These are phyloP conservation scores for Pseudopodoces humilis DNA, from an alignment of 2,113 vertebrate genomes.

Conservation along the genomic window DNA sequence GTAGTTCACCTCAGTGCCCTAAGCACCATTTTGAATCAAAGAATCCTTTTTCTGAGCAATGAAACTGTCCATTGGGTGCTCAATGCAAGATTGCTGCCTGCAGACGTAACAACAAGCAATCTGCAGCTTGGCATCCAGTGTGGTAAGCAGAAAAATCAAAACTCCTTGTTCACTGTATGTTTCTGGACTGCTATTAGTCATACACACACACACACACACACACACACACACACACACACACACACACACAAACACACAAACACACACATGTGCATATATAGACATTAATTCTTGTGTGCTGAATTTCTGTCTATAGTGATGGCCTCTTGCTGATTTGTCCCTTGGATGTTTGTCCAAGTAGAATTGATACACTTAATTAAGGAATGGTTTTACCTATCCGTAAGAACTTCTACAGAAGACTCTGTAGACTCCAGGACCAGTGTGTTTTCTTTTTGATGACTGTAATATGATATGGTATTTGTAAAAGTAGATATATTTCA, in stretches of 20 bases:
- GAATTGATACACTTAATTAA: background rate
- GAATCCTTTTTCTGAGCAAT: background rate
- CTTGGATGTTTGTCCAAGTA: background rate
- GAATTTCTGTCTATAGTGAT: background rate
- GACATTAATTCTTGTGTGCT: background rate
- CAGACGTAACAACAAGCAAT: background rate
- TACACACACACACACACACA: background rate
- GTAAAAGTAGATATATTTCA: background rate
- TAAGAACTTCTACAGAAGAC: background rate
- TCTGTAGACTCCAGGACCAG: background rate
- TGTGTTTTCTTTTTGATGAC: background rate
- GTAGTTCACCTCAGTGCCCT: background rate
- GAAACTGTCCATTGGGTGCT: background rate
- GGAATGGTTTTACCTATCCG: background rate
- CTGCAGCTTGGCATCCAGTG: background rate
- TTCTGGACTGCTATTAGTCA: background rate
- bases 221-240: background rate
- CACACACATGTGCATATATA: too few species aligned
- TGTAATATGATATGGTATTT: background rate
- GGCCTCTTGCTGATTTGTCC: fast-evolving
- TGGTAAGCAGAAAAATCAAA: background rate
- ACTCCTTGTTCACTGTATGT: background rate
- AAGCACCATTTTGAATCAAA: background rate
- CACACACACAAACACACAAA: background rate
- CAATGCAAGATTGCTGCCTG: background rate